Base-by-base conservation (phyloP, 1,140 invertebrate genomes). In the Drosophila pallidifrons region DNA sequence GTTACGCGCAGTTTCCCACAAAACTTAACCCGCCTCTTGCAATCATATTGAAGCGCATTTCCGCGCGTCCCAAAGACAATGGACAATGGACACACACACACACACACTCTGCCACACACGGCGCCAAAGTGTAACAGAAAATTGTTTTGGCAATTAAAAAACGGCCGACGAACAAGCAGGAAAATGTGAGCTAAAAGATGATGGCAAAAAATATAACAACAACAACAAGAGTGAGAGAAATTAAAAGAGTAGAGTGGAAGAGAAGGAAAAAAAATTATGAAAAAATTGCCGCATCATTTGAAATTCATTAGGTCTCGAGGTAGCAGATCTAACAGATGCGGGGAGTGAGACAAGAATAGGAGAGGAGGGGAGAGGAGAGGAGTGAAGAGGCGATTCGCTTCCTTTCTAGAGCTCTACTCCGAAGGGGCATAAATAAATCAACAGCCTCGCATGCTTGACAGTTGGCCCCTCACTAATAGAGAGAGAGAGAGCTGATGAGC, bases 221-320 rank as follows among this genome's bases (percentile, higher is more conserved):
- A 25, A 25, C 20, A 25, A 63, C 46, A 52, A 41, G 10, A 64
- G 41, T 32, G 38, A 64, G 20, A 52, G 16, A 64, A 52, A 28
- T 41, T 28, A 46, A 6, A 38, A n/a, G n/a, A 43, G n/a, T 13
- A 43, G 7, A 10, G 8, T 10, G 20, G 35, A 38, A 10, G 10
- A 38, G 35, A 38, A 10, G 38, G 47, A 30, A 51, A 77, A 59
- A 35, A 64, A 45, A 68, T 7, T 25, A 43, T 38, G 47, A 58
- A 81, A 85, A 89, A 78, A 59, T 81, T 89, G 85, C 85, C 75
- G 70, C 68, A 89, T 89, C 85, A 89, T 89, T 90, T 90, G 78
- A 76, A 81, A 89, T 90, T 89, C 85, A 89, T 89, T 89, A 89
- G 78, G 51, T 69, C 55, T 68, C 57, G 60, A 38, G 32, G 63